phyloP scores from a whole-genome alignment of 1,140 invertebrate genomes.

The Prorops nasuta region DNA sequence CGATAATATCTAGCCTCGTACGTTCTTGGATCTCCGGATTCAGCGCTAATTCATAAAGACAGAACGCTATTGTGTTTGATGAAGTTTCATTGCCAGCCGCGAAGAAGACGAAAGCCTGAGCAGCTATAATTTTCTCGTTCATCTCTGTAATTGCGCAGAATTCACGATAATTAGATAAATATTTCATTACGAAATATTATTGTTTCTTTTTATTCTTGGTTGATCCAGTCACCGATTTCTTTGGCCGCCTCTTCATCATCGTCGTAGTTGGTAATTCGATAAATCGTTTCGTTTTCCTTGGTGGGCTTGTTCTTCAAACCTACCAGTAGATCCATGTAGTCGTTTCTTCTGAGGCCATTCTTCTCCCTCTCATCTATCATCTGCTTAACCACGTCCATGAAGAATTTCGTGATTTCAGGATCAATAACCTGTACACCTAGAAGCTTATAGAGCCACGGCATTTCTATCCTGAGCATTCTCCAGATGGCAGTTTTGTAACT shows the following conservation, averaged over 20 bases:
- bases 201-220: background rate
- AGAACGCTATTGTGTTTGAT: conserved; percentile 66
- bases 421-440: conserved; percentile 56
- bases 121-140: conserved; percentile 61
- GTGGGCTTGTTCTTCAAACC: conserved; percentile 59
- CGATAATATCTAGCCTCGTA: conserved; percentile 64
- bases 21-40: conserved; percentile 68
- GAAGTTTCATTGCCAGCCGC: conserved; percentile 78
- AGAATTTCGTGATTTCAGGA: conserved; percentile 54
- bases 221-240: conserved; percentile 33
- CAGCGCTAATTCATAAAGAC: conserved; percentile 66
- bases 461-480: conserved; percentile 42
- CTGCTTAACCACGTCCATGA: conserved; percentile 57
- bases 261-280: conserved; percentile 12
- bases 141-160: conserved; percentile 55
- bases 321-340: conserved; percentile 63
- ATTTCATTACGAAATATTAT: background rate
- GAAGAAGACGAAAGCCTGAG: conserved; percentile 70
- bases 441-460: conserved; percentile 41
- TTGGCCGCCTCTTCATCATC: conserved; percentile 30
- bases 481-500: conserved; percentile 49
- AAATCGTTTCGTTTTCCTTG: conserved; percentile 44
- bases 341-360: conserved; percentile 54
- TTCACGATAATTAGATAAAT: too few relatives aligned
- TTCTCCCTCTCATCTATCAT: conserved; percentile 57